Evolutionary conservation across 2,797 vertebrate species (phyloP).

Genomic region (Serranus cabrilla): DNA sequence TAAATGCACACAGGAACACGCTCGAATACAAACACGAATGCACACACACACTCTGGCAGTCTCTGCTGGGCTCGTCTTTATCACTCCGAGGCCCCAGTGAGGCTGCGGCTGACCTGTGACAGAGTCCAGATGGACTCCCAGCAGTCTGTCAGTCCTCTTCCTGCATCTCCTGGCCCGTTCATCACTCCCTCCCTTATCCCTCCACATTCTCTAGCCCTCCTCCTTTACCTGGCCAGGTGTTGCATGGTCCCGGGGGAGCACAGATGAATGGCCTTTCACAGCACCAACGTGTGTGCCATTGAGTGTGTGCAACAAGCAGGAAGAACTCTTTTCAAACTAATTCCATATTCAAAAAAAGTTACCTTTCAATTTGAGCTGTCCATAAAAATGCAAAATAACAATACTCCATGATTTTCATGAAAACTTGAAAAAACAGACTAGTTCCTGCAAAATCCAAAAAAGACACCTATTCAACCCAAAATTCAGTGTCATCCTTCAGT

Average conservation of each 20-base stretch:
- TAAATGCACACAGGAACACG: constrained; percentile 9
- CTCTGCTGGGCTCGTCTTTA: constrained; percentile 53
- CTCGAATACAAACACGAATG: not conserved
- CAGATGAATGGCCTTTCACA: constrained; percentile 47
- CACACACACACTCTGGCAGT: constrained; percentile 38
- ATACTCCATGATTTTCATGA: not conserved
- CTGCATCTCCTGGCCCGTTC: constrained; percentile 43
- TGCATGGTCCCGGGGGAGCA: constrained; percentile 39
- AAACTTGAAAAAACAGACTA: not conserved
- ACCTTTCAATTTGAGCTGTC: not conserved
- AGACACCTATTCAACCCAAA: not conserved
- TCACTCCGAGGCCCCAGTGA: constrained; percentile 52
- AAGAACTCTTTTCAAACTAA: not conserved
- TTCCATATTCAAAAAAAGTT: not conserved
- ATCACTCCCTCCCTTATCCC: constrained; percentile 41
- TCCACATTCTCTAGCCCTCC: constrained; percentile 18
- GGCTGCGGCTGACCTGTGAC: constrained; percentile 68
- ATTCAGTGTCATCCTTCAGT: not conserved
- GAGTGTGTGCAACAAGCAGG: not conserved
- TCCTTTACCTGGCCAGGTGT: constrained; percentile 72
- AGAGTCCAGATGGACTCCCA: constrained; percentile 78
- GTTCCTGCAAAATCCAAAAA: not conserved
- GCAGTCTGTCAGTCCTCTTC: constrained; percentile 60
- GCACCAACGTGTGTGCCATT: not conserved
- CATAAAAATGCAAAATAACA: not conserved